A percentile compares a stretch with the other conserved stretches of the same genome.
These are phyloP conservation scores for Diarsia dahlii DNA, from an alignment of 2,888 invertebrate genomes.

Conservation along the genomic window DNA sequence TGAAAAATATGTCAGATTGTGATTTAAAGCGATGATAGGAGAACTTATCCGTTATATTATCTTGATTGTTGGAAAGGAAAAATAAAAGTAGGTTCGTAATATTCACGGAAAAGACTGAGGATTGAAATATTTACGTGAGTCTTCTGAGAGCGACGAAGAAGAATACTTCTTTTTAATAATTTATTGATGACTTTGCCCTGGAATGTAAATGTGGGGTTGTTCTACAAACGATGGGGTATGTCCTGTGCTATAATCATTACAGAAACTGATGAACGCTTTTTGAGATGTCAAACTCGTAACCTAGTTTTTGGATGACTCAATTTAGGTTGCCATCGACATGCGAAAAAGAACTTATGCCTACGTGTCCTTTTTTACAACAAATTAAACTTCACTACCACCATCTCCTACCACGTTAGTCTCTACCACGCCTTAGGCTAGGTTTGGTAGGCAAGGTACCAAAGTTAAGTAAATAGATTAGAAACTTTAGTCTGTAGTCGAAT, in stretches of 20 bases:
- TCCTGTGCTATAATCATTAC: background rate
- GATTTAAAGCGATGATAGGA: conserved; percentile 15
- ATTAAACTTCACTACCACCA: background rate
- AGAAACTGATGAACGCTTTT: background rate
- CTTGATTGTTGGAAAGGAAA: background rate
- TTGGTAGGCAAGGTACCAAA: background rate
- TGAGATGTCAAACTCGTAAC: background rate
- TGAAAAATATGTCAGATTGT: conserved; percentile 33
- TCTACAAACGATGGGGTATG: background rate
- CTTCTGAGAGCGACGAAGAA: background rate
- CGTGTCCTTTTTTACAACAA: background rate
- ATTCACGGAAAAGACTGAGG: background rate
- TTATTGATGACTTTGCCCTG: background rate
- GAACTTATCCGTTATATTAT: background rate
- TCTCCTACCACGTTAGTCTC: background rate
- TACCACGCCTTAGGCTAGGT: background rate
- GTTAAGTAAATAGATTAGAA: background rate
- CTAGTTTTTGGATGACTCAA: background rate
- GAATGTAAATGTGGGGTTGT: background rate
- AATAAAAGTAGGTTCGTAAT: background rate
- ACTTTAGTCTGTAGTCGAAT: background rate
- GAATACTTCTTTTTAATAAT: too few species aligned
- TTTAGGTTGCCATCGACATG: background rate
- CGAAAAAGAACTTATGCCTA: background rate
- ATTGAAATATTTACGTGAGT: background rate